Evolutionary conservation across 2,113 vertebrate species (phyloP).

Genomic region (Benitochromis conjunctus): DNA sequence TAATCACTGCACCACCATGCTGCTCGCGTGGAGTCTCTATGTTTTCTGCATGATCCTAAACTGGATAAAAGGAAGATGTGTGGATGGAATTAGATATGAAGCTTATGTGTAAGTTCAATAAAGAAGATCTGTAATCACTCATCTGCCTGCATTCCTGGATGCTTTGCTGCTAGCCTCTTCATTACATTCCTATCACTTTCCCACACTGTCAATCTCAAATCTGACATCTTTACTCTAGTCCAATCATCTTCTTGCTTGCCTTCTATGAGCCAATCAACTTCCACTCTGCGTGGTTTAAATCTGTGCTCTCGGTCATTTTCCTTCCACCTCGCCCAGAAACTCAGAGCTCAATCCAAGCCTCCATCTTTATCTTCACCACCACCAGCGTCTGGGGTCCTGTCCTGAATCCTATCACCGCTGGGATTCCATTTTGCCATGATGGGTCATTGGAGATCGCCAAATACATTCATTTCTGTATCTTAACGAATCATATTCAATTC

Average conservation of each 20-base stretch:
- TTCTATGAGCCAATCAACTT: not conserved
- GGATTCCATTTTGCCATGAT: not conserved
- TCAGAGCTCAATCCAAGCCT: not conserved
- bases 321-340: not conserved
- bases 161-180: not conserved
- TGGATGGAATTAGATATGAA: not conserved
- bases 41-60: not conserved
- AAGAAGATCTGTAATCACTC: not conserved
- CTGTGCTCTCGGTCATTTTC: not conserved
- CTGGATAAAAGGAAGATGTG: not conserved
- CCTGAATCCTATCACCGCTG: not conserved
- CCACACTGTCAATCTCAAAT: fast-evolving
- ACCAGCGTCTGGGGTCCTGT: not conserved
- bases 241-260: not conserved
- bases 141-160: not conserved
- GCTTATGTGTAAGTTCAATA: not conserved
- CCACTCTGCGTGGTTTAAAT: not conserved
- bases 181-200: not conserved
- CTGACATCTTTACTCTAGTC: not conserved
- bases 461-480: not conserved
- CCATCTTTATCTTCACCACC: not conserved
- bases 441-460: not conserved
- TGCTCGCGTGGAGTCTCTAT: not conserved
- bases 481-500: not conserved
- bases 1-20: not conserved